phyloP scores from a whole-genome alignment of 2,113 vertebrate genomes.

The Mesoclemmys tuberculata region DNA sequence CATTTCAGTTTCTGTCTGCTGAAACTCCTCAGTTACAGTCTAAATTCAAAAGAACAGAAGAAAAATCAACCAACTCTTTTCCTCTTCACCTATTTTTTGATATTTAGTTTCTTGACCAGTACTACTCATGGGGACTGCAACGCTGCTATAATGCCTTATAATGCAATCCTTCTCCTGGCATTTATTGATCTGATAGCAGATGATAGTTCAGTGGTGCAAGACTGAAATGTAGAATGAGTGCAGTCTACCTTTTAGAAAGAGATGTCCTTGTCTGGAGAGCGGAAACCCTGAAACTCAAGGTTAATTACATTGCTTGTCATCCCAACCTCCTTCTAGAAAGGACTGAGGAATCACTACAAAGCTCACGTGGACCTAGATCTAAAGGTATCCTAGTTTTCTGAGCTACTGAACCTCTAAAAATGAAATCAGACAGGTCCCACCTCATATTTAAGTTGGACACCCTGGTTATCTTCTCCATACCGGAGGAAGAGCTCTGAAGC shows the following conservation, averaged over 20 bases:
- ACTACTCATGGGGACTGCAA: not conserved
- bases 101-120: not conserved
- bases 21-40: not conserved
- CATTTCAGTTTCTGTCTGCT: not conserved
- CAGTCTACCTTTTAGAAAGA: not conserved
- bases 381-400: not conserved
- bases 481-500: not conserved
- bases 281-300: not conserved
- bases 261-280: not conserved
- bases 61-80: not conserved
- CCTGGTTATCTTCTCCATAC: not conserved
- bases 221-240: not conserved
- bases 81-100: not conserved
- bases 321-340: not conserved
- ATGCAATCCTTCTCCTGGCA: not conserved
- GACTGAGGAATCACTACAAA: not conserved
- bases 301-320: not conserved
- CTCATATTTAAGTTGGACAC: not conserved
- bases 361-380: rapidly evolving
- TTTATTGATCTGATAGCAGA: not conserved
- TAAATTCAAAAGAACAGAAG: not conserved
- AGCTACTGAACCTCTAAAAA: rapidly evolving
- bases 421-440: not conserved
- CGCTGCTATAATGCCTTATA: not conserved
- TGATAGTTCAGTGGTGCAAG: not conserved